phyloP scores from a whole-genome alignment of 2,888 invertebrate genomes.

The Trileptium ribeirensis region DNA sequence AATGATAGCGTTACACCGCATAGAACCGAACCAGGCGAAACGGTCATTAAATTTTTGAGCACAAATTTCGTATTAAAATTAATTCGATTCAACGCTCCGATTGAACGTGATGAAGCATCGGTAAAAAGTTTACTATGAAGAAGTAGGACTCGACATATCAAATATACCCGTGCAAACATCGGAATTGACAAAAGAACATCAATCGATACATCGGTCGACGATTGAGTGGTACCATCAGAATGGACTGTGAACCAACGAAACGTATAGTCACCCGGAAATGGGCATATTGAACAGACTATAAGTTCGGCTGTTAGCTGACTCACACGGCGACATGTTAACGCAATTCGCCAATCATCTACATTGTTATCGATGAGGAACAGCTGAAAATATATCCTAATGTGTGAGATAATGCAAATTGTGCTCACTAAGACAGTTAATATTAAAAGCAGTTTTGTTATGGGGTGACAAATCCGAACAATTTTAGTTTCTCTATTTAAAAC shows the following conservation, averaged over 20 bases:
- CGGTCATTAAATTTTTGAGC: conserved; percentile 97
- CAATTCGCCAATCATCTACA: conserved; percentile 99
- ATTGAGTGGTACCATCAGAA: conserved; percentile 62
- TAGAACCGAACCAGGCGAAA: conserved; percentile 94
- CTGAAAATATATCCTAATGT: conserved; percentile 59
- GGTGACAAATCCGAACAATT: too few species aligned
- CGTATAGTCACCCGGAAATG: conserved; percentile 89
- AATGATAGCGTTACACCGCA: conserved; percentile 97
- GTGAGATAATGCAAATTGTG: too few species aligned
- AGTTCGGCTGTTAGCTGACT: conserved; percentile 66
- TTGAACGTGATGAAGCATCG: conserved; percentile 86
- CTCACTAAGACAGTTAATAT: background rate
- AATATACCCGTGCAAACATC: conserved; percentile 98
- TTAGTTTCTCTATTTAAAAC: too few species aligned
- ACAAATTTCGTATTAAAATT: conserved; percentile 90
- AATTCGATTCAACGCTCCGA: conserved; percentile 92
- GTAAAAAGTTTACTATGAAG: conserved; percentile 98
- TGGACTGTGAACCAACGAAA: conserved; percentile 93
- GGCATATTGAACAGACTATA: conserved; percentile 91
- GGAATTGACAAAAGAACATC: conserved; percentile 95
- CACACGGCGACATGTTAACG: conserved; percentile 95
- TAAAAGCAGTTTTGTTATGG: background rate
- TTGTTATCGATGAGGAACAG: conserved; percentile 99
- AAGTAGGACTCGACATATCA: conserved; percentile 98
- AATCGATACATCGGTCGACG: conserved; percentile 68